phyloP scores from a whole-genome alignment of 2,113 vertebrate species.

The Gymnarchus niloticus region DNA sequence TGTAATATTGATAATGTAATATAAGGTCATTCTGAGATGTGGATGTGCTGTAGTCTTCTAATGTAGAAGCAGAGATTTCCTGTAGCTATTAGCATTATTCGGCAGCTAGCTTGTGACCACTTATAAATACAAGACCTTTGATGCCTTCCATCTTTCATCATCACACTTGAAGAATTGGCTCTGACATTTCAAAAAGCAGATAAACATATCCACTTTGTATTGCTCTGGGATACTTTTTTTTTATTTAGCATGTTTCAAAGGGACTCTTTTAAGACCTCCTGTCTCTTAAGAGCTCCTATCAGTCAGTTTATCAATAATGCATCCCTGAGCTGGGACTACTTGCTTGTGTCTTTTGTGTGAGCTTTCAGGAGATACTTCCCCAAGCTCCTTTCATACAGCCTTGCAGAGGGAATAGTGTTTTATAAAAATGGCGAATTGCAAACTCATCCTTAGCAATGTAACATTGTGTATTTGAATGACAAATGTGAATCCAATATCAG shows the following conservation, averaged over 20 bases:
- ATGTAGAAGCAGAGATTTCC: not conserved
- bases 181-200: constrained; percentile 10
- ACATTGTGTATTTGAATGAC: not conserved
- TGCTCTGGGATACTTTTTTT: constrained; percentile 12
- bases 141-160: constrained; percentile 13
- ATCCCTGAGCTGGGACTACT: not conserved
- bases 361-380: not conserved
- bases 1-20: not conserved
- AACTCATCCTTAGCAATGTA: not conserved
- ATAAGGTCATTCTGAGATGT: not conserved
- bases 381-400: constrained; percentile 2
- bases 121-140: not conserved
- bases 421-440: not conserved
- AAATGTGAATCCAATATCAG: not conserved
- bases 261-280: constrained; percentile 6
- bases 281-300: constrained; percentile 14
- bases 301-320: constrained; percentile 24
- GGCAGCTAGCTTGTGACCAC: not conserved
- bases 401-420: not conserved
- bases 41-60: not conserved
- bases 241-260: constrained; percentile 25
- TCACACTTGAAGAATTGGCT: not conserved
- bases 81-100: not conserved
- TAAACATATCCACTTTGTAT: constrained; percentile 22
- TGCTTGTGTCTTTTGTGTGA: constrained; percentile 14